Conservation (phyloP, 2,888 invertebrate species). For the Podotricha telesiphe region DNA sequence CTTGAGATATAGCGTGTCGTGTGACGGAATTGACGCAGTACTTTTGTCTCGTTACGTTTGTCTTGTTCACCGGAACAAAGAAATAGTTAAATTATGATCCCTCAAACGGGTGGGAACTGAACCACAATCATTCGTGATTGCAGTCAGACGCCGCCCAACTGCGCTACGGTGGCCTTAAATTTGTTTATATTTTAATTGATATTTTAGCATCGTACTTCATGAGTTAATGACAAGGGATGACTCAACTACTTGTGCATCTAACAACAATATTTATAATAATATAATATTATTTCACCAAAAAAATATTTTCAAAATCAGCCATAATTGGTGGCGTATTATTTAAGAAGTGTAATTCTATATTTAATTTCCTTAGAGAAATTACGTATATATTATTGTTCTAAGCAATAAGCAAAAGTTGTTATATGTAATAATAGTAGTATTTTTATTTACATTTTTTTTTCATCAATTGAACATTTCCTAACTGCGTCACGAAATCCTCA, state of each 20-base stretch:
- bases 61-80: too few species aligned
- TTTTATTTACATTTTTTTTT: too few species aligned
- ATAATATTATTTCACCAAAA: background rate
- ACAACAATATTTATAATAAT: background rate
- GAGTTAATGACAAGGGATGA: background rate
- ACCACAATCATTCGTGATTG: too few species aligned
- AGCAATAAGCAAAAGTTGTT: background rate
- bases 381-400: background rate
- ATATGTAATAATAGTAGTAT: too few species aligned
- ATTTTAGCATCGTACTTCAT: background rate
- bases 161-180: too few species aligned
- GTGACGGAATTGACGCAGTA: too few species aligned
- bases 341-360: background rate
- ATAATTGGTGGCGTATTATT: background rate
- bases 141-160: too few species aligned
- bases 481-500: background rate
- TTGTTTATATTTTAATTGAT: background rate
- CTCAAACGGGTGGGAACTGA: too few species aligned
- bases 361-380: background rate
- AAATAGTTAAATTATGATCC: too few species aligned
- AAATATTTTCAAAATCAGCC: background rate
- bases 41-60: too few species aligned
- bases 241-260: background rate
- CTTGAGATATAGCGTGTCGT: too few species aligned
- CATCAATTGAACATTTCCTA: background rate